Base-by-base conservation (phyloP, 1,140 invertebrate genomes). In the Magallana angulata region DNA sequence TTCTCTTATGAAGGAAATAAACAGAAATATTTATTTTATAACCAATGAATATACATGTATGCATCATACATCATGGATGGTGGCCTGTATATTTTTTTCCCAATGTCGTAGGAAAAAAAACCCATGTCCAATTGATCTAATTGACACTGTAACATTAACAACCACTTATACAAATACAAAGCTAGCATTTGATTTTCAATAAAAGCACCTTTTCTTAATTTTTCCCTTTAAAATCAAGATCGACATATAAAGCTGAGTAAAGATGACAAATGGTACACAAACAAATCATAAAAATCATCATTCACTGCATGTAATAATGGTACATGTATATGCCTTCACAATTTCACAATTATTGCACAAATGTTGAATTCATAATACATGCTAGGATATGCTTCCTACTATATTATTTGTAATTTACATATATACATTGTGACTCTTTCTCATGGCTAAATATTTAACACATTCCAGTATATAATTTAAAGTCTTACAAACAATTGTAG, bases 331-430 rank as follows among this genome's bases (percentile, higher is more conserved):
- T 48, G 68, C 68, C 68, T 76, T 76, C 36, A 48, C 36, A 48
- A 48, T 18, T 18, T 76, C 68, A 76, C 68, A 12, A 76, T 76
- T 76, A 76, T 76, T 76, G 68, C 68, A 76, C 68, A 76, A 76
- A 76, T 30, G 12, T 18, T 76, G 18, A 30, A 36, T 24, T 30
- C 24, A 8, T 76, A 24, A 76, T 76, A 76, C 7, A 76, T 30
- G 24, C 24, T 76, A 76, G 8, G 24, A 30, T 30, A 76, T 12
- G 24, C 18, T 30, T 30, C 36, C 11, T 30, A 76, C 36, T 48
- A 48, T 48, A 48, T 48, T 48, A 48, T 48, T 48, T 48, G 36
- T 48, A 48, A 48, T 48, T 48, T 48, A 48, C 36, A 48, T 48
- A 24, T 24, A 76, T 76, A 76, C 68, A 30, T 76, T 30, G 48